A percentile compares a stretch with the other conserved stretches of the same genome.
Conservation (phyloP, 2,113 vertebrate species). For the Antechinus stuartii region DNA sequence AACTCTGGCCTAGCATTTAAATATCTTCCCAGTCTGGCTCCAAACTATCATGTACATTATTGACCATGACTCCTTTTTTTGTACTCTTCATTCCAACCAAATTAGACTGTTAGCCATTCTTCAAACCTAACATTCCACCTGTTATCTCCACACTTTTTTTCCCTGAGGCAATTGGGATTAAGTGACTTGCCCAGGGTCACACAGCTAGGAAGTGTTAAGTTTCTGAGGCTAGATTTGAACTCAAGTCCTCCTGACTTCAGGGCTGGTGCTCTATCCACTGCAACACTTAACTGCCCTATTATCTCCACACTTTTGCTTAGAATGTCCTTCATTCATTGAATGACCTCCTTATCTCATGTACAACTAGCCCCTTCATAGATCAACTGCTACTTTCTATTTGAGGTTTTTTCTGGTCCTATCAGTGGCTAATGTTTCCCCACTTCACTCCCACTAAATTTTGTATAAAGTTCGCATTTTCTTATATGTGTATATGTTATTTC, state of each 20-base stretch:
- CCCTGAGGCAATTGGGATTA: too few relatives aligned
- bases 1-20: not conserved
- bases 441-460: not conserved
- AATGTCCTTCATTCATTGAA: not conserved
- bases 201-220: too few relatives aligned
- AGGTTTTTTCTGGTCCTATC: not conserved
- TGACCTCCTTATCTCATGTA: not conserved
- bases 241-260: too few relatives aligned
- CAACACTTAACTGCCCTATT: not conserved
- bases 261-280: too few relatives aligned
- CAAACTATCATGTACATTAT: not conserved
- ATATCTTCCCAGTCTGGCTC: not conserved
- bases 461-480: not conserved
- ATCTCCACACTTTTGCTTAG: not conserved
- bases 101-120: not conserved
- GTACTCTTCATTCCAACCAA: not conserved
- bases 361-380: not conserved
- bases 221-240: too few relatives aligned
- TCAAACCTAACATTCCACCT: not conserved
- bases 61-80: not conserved
- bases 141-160: not conserved
- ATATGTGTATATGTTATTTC: not conserved
- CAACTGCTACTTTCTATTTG: not conserved
- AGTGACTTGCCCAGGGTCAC: too few relatives aligned
- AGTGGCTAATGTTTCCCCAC: not conserved